Base-by-base conservation (phyloP, 2,888 invertebrate genomes). In the Meta bourneti region DNA sequence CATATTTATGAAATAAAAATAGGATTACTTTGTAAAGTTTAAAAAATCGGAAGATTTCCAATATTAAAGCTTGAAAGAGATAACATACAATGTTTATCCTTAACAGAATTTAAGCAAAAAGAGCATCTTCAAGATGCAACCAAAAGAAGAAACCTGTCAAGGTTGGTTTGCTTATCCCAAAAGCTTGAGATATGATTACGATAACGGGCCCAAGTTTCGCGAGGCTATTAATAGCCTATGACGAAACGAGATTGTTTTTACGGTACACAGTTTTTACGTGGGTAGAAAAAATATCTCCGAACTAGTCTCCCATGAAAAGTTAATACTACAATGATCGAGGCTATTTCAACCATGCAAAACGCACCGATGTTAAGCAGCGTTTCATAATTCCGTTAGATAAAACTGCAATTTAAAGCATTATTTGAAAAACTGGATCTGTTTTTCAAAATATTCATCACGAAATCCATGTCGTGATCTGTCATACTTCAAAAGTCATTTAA, bases 301-400 rank as follows among this genome's bases (percentile, higher is more conserved):
- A 19, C 79, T 61, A 79, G 34, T 79, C 79, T 79, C 79, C 79
- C 79, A 79, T 79, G 79, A 79, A 79, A 79, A 79, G 79, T 61
- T 79, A 61, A 79, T 52, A 79, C 54, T 19, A 51, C 52, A 78
- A 78, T 51, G 78, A 78, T 52, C 78, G 16, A 79, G 79, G 54
- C 79, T 79, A 61, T 61, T 61, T 6, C 79, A 79, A 7, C 79
- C 79, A 79, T 79, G 79, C 61, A 79, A 79, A 79, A 54, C 79
- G 79, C 13, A 78, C 52, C 52, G 51, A 19, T 52, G 20, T 78
- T 61, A 51, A 78, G 54, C 34, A 13, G 77, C 52, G 77, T 51
- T 34, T 77, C 77, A 79, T 19, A 79, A 79, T 79, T 34, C 79
- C 79, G 79, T 79, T 79, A 79, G 20, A 79, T 61, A 79, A 79